A percentile compares a stretch with the other conserved stretches of the same genome.
These are phyloP conservation scores for Gnathonemus longibarbis DNA, from an alignment of 2,113 vertebrate species.

Conservation along the genomic window DNA sequence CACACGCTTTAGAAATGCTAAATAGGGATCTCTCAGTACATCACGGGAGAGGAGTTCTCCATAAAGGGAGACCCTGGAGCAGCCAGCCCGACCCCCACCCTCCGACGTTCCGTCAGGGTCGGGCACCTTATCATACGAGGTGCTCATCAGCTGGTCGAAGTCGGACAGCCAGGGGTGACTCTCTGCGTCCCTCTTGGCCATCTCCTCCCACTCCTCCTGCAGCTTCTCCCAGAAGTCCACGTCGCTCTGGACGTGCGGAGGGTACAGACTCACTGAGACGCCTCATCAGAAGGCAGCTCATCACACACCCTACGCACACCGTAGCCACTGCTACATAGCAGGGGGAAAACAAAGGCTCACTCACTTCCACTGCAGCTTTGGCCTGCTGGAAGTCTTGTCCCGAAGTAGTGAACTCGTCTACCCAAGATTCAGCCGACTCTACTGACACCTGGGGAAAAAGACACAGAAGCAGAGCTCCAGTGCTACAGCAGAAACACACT, in stretches of 20 bases:
- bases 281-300: neutral
- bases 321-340: neutral
- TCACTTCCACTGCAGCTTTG: constrained; percentile 94
- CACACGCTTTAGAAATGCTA: neutral
- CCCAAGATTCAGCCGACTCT: constrained; percentile 92
- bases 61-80: neutral
- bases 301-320: neutral
- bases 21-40: neutral
- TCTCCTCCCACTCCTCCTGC: constrained; percentile 97
- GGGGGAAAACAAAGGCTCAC: neutral
- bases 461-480: constrained; percentile 10
- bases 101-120: neutral
- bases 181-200: constrained; percentile 93
- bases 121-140: constrained; percentile 87
- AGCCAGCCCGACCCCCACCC: neutral
- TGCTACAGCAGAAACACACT: neutral
- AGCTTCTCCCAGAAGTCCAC: constrained; percentile 99
- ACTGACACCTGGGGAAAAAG: constrained; percentile 63
- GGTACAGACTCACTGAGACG: neutral
- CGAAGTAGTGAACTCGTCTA: constrained; percentile 78
- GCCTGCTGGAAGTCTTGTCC: constrained; percentile 88
- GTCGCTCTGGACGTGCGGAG: constrained; percentile 70
- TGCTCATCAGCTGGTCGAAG: constrained; percentile 79
- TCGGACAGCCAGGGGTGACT: constrained; percentile 94
- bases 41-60: neutral